Percentiles rank a stretch among this genome's conserved stretches.
Conservation (phyloP, 2,888 invertebrate genomes). For the Ectemnius lituratus region DNA sequence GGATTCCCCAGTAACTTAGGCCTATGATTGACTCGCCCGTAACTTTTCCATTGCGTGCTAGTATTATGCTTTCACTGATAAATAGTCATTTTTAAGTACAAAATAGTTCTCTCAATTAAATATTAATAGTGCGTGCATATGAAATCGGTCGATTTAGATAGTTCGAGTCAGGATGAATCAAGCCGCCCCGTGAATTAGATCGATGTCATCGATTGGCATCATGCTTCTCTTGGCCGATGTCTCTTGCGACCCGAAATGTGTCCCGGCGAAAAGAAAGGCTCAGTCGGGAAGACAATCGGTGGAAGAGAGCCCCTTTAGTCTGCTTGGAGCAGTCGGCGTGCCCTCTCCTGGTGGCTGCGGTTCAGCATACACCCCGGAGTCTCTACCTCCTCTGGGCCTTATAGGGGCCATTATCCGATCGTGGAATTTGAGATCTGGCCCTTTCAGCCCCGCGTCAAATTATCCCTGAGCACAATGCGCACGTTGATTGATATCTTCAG, state of each 20-base stretch:
- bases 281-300: constrained; percentile 40
- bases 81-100: no score
- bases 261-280: constrained; percentile 38
- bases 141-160: constrained; percentile 3
- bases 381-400: constrained; percentile 52
- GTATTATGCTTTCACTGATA: no score
- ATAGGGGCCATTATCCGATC: constrained; percentile 71
- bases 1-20: constrained; percentile 17
- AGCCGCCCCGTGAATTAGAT: constrained; percentile 44
- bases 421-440: constrained; percentile 74
- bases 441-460: constrained; percentile 76
- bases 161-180: constrained; percentile 27
- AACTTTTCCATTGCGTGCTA: not conserved
- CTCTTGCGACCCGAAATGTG: constrained; percentile 39
- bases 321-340: constrained; percentile 22
- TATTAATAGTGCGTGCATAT: no score
- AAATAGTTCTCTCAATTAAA: no score
- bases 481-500: constrained; percentile 76
- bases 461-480: constrained; percentile 74
- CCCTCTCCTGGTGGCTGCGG: constrained; percentile 43
- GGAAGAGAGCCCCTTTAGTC: constrained; percentile 11
- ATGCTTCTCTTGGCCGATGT: constrained; percentile 26
- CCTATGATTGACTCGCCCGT: constrained; percentile 1
- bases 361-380: constrained; percentile 52
- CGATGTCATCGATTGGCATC: constrained; percentile 41